Evolutionary conservation across 2,113 vertebrate species (phyloP).

Genomic region (Aspidoscelis tigris): DNA sequence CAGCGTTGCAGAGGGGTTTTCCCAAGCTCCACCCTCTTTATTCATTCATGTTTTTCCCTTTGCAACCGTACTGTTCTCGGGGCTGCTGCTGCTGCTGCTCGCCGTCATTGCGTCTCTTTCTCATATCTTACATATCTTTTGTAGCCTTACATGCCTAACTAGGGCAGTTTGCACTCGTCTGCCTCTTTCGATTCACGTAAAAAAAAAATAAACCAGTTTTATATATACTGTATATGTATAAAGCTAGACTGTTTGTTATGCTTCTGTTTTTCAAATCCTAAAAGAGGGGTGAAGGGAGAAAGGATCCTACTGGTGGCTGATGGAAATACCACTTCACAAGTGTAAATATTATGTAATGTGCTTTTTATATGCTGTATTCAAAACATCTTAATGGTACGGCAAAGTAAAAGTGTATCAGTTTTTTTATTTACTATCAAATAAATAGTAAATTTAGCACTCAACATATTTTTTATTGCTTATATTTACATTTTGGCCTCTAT

Average conservation of each 20-base stretch:
- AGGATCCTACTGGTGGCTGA: slow-evolving; percentile 38
- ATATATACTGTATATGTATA: not conserved
- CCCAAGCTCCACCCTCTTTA: slow-evolving; percentile 91
- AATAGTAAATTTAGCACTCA: not conserved
- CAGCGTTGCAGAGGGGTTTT: slow-evolving; percentile 93
- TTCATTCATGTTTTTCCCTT: slow-evolving; percentile 78
- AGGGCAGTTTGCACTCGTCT: not conserved
- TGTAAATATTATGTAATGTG: slow-evolving; percentile 49
- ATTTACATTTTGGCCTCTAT: too few relatives aligned
- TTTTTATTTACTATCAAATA: not conserved
- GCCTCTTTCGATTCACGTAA: not conserved
- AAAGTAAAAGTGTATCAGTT: not conserved
- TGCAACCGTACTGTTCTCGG: slow-evolving; percentile 60
- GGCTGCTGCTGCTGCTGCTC: slow-evolving; percentile 36
- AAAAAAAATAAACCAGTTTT: not conserved
- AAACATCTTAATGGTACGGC: slow-evolving; percentile 20
- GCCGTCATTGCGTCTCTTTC: slow-evolving; percentile 61
- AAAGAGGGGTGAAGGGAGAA: not conserved
- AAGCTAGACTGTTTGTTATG: not conserved
- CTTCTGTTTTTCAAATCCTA: not conserved
- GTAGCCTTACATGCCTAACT: slow-evolving; percentile 8
- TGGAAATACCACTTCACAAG: slow-evolving; percentile 39
- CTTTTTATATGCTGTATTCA: slow-evolving; percentile 42
- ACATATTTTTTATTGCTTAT: too few relatives aligned
- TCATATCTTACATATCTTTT: slow-evolving; percentile 47